Percentiles rank a stretch among this genome's conserved stretches.
phyloP scores from a whole-genome alignment of 2,797 vertebrate species.

The Coregonus ussuriensis region DNA sequence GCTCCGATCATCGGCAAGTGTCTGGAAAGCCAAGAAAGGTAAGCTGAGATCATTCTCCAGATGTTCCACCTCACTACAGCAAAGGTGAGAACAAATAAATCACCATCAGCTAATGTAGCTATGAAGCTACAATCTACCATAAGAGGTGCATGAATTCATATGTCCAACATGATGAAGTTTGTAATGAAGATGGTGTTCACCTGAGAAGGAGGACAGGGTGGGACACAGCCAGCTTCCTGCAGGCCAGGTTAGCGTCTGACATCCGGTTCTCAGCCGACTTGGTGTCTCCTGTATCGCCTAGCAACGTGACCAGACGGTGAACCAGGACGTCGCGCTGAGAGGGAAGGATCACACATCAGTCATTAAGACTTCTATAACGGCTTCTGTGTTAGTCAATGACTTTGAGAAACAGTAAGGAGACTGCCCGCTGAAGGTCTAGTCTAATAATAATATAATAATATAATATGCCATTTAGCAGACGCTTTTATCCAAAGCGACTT shows the following conservation, averaged over 20 bases:
- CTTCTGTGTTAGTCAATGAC: neutral
- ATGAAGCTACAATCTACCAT: neutral
- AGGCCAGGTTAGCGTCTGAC: conserved; percentile 95
- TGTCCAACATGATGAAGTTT: neutral
- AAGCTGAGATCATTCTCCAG: neutral
- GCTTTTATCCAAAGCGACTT: no score
- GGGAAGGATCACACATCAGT: conserved; percentile 4
- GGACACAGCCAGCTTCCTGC: conserved; percentile 93
- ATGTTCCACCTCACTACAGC: neutral
- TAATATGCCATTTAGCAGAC: no score
- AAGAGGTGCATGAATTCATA: no score
- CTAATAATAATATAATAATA: conserved; percentile 43
- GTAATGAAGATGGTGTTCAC: conserved; percentile 60
- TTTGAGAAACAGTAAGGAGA: neutral
- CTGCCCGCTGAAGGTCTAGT: neutral
- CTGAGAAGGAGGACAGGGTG: conserved; percentile 94
- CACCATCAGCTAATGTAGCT: no score
- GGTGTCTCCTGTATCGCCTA: conserved; percentile 88
- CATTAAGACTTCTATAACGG: neutral
- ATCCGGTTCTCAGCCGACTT: conserved; percentile 85
- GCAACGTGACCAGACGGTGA: conserved; percentile 92
- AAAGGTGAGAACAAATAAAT: neutral
- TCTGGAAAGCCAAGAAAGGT: conserved; percentile 56
- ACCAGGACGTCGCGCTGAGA: conserved; percentile 89
- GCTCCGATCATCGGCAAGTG: conserved; percentile 95